phyloP scores from a whole-genome alignment of 2,113 vertebrate species.

The Upupa epops region DNA sequence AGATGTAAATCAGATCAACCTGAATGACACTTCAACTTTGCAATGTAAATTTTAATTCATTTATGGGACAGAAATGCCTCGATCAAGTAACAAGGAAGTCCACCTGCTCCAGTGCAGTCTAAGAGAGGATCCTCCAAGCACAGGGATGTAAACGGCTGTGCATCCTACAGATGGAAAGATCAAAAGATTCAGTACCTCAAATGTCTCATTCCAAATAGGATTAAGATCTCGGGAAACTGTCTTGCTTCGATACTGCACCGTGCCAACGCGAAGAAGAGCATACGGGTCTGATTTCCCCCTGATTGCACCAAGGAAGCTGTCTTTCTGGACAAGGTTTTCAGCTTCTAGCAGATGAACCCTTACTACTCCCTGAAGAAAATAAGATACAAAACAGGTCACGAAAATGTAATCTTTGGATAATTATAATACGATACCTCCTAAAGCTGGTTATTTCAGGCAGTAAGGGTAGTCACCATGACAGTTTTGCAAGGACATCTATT shows the following conservation, averaged over 20 bases:
- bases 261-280: slow-evolving; percentile 82
- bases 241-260: slow-evolving; percentile 80
- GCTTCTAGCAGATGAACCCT: slow-evolving; percentile 88
- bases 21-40: neutral
- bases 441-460: slow-evolving; percentile 40
- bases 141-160: neutral
- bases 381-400: neutral
- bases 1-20: slow-evolving; percentile 31
- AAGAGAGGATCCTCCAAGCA: slow-evolving; percentile 17
- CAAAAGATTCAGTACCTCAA: slow-evolving; percentile 81
- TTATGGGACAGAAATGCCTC: neutral
- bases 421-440: neutral
- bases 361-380: slow-evolving; percentile 85
- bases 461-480: neutral
- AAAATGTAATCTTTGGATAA: neutral
- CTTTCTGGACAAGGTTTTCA: slow-evolving; percentile 86
- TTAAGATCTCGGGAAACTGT: slow-evolving; percentile 85
- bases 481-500: neutral
- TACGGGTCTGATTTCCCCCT: slow-evolving; percentile 96
- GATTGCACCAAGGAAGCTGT: slow-evolving; percentile 88
- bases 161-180: neutral
- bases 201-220: slow-evolving; percentile 90
- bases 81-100: neutral
- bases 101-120: neutral
- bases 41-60: neutral